Percentiles rank a stretch among this genome's conserved stretches.
Conservation (phyloP, 2,113 vertebrate genomes). For the Megaleporinus macrocephalus region DNA sequence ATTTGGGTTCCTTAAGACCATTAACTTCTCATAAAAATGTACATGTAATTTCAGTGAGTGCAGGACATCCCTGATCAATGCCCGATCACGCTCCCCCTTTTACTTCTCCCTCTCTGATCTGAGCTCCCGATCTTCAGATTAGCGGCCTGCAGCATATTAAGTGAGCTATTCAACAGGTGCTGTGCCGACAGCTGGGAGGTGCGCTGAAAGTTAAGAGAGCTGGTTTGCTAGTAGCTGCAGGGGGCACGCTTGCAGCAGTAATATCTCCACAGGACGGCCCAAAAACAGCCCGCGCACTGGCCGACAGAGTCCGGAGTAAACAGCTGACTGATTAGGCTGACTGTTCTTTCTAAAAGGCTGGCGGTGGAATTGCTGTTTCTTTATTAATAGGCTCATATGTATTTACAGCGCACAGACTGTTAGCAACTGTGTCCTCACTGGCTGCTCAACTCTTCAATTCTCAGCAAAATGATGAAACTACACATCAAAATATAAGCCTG, state of each 20-base stretch:
- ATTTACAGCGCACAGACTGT: neutral
- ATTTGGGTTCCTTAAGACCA: too few species aligned
- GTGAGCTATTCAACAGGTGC: conserved; percentile 26
- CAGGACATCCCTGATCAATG: too few species aligned
- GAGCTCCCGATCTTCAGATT: neutral
- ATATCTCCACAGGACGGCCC: conserved; percentile 16
- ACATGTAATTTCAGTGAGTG: too few species aligned
- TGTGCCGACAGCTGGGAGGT: conserved; percentile 16
- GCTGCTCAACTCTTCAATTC: too few species aligned
- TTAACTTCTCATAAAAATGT: too few species aligned
- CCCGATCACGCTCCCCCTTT: neutral
- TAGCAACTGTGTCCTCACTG: neutral
- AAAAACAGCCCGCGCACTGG: conserved; percentile 10
- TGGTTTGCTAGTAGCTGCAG: conserved; percentile 16
- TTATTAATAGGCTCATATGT: conserved; percentile 23
- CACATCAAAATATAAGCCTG: too few species aligned
- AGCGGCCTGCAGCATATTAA: conserved; percentile 23
- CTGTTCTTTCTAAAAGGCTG: neutral
- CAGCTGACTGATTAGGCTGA: conserved; percentile 32
- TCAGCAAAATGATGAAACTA: too few species aligned
- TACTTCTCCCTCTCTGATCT: neutral
- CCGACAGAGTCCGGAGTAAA: conserved; percentile 15
- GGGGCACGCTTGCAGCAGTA: conserved; percentile 27
- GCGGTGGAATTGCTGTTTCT: neutral
- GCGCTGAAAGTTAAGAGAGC: conserved; percentile 2